Evolutionary conservation across 2,113 vertebrate genomes (phyloP).

Genomic region (Natator depressus): DNA sequence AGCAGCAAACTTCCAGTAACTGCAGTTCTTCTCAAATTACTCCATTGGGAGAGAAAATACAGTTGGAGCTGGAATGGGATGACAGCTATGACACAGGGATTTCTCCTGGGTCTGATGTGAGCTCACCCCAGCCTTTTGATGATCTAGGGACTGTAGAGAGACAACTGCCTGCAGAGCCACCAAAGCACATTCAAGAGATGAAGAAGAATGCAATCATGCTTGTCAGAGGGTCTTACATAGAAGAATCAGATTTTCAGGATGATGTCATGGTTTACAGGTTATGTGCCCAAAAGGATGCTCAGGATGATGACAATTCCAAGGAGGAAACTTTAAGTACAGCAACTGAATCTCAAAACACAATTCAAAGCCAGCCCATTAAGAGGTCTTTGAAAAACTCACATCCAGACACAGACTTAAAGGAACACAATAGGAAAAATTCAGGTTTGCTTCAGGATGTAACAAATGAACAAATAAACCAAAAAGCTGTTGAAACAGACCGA

Average conservation of each 20-base stretch:
- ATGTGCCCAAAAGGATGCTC: constrained; percentile 89
- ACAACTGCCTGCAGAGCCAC: constrained; percentile 78
- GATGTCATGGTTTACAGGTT: constrained; percentile 95
- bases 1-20: constrained; percentile 25
- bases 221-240: constrained; percentile 92
- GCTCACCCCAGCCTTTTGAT: constrained; percentile 39
- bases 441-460: constrained; percentile 31
- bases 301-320: constrained; percentile 44
- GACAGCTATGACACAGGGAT: constrained; percentile 93
- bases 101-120: constrained; percentile 73
- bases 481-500: not conserved
- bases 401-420: constrained; percentile 41
- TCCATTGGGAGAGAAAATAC: constrained; percentile 70
- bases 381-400: constrained; percentile 63
- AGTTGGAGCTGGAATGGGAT: constrained; percentile 95
- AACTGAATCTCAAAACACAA: not conserved
- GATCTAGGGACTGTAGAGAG: constrained; percentile 31
- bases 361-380: constrained; percentile 4
- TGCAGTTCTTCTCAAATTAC: constrained; percentile 23
- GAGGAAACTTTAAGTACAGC: not conserved
- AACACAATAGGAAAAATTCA: constrained; percentile 39
- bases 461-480: constrained; percentile 42
- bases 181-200: constrained; percentile 94
- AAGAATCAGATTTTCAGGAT: constrained; percentile 96
- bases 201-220: constrained; percentile 90